phyloP scores from a whole-genome alignment of 2,113 vertebrate species.

The Cepphus grylle region DNA sequence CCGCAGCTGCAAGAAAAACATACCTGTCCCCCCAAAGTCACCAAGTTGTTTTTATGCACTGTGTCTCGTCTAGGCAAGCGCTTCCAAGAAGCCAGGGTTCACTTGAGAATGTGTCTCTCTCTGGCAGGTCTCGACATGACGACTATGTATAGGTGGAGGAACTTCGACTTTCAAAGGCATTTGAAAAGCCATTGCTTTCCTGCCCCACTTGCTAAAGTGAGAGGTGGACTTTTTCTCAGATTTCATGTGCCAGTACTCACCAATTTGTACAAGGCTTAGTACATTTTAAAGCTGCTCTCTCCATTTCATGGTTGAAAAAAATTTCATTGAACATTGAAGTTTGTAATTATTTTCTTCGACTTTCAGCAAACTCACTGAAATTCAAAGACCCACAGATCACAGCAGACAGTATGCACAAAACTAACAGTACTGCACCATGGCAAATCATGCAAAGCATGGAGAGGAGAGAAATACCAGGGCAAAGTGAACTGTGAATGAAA shows the following conservation, averaged over 20 bases:
- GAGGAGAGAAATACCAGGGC: slow-evolving; percentile 87
- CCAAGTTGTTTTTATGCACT: slow-evolving; percentile 85
- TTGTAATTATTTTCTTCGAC: slow-evolving; percentile 78
- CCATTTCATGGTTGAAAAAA: slow-evolving; percentile 86
- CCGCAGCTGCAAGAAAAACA: slow-evolving; percentile 86
- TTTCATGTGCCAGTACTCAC: slow-evolving; percentile 99
- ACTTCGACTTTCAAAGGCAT: slow-evolving; percentile 81
- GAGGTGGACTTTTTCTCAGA: slow-evolving; percentile 79
- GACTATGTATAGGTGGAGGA: slow-evolving; percentile 97
- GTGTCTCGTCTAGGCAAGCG: slow-evolving; percentile 97
- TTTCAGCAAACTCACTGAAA: slow-evolving; percentile 86
- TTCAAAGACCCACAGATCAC: slow-evolving; percentile 84
- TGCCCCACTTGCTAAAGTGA: slow-evolving; percentile 84
- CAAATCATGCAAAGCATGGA: slow-evolving; percentile 92
- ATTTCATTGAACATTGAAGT: slow-evolving; percentile 77
- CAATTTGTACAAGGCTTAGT: slow-evolving; percentile 90
- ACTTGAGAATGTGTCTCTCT: slow-evolving; percentile 95
- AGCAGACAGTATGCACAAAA: slow-evolving; percentile 77
- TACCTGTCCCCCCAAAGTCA: slow-evolving; percentile 85
- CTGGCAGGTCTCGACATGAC: slow-evolving; percentile 99
- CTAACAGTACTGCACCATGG: slow-evolving; percentile 84
- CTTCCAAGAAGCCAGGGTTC: slow-evolving; percentile 98
- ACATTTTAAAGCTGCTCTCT: slow-evolving; percentile 93
- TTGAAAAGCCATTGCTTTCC: slow-evolving; percentile 77
- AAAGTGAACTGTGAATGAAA: slow-evolving; percentile 87